Evolutionary conservation across 2,888 invertebrate species (phyloP).

Genomic region (Drosophila cracens): DNA sequence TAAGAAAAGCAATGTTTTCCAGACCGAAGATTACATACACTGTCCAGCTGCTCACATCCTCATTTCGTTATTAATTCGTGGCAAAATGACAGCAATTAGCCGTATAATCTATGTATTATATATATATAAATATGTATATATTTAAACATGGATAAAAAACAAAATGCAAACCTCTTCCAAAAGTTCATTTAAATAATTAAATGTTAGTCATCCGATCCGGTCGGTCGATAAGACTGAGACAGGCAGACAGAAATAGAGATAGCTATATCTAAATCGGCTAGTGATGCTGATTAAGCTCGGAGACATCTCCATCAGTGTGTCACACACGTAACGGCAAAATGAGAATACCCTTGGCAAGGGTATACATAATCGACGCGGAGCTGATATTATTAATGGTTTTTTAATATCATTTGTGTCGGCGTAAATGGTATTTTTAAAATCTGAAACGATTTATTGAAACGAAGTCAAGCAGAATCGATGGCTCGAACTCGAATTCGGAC

Average conservation of each 20-base stretch:
- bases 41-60: neutral
- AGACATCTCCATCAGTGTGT: neutral
- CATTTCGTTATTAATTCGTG: accelerated
- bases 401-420: constrained; percentile 77
- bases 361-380: constrained; percentile 60
- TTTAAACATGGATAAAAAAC: neutral
- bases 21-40: neutral
- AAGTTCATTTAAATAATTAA: neutral
- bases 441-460: constrained; percentile 80
- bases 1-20: neutral
- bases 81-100: too few species aligned
- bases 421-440: constrained; percentile 73
- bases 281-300: neutral
- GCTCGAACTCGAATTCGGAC: constrained; percentile 1
- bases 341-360: neutral
- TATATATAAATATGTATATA: neutral
- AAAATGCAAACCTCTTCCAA: too few species aligned
- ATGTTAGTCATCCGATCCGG: neutral
- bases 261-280: neutral
- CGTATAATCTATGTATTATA: neutral
- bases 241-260: neutral
- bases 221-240: neutral
- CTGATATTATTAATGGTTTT: constrained; percentile 78
- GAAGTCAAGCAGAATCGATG: constrained; percentile 70
- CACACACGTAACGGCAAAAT: neutral